A percentile compares a stretch with the other conserved stretches of the same genome.
Conservation (phyloP, 2,113 vertebrate genomes). For the Narcine bancroftii region DNA sequence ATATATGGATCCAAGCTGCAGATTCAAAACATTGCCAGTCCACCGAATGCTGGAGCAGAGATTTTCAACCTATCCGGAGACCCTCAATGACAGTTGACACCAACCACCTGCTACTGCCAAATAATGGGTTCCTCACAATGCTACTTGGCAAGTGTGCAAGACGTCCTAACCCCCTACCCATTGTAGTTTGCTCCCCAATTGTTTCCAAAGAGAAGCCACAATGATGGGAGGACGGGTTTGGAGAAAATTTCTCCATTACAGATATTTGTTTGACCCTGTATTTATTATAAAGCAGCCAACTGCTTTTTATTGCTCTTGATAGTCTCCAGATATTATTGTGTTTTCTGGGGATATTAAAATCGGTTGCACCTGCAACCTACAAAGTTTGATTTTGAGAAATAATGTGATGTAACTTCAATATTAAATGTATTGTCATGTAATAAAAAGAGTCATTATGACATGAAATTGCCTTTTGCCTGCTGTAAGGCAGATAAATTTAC, state of each 20-base stretch:
- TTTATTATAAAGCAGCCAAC: constrained; percentile 8
- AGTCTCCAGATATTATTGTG: background rate
- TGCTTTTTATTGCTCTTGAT: background rate
- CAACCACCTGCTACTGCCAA: background rate
- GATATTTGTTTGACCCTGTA: background rate
- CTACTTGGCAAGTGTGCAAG: background rate
- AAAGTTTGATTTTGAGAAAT: background rate
- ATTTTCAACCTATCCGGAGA: too few relatives aligned
- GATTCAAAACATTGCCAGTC: too few relatives aligned
- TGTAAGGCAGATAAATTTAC: too few relatives aligned
- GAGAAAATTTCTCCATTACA: background rate
- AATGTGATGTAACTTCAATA: background rate
- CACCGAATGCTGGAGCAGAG: too few relatives aligned
- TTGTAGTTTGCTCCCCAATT: background rate
- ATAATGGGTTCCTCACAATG: background rate
- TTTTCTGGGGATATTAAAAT: background rate
- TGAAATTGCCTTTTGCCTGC: too few relatives aligned
- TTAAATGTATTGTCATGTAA: too few relatives aligned
- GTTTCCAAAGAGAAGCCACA: background rate
- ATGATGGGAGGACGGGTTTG: too few relatives aligned
- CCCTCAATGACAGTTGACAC: background rate
- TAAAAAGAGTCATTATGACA: too few relatives aligned
- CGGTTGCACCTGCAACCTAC: background rate
- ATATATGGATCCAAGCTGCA: too few relatives aligned
- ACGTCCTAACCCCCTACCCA: background rate